Evolutionary conservation across 2,113 vertebrate species (phyloP).

Genomic region (Amazona vittata): DNA sequence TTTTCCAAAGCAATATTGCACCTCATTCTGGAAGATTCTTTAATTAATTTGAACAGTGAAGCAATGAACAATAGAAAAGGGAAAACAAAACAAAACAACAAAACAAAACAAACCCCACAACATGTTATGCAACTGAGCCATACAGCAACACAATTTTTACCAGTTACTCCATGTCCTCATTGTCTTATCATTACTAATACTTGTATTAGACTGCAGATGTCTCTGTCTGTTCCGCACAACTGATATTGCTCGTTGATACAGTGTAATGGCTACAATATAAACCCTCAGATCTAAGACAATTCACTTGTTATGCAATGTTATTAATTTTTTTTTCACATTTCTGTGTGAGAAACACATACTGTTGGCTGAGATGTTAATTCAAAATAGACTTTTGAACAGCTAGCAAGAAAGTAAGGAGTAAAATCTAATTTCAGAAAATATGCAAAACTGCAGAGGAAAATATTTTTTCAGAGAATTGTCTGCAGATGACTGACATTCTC

Average conservation of each 20-base stretch:
- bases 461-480: neutral
- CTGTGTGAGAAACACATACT: constrained; percentile 10
- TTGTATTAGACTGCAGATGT: constrained; percentile 58
- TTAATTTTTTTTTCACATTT: constrained; percentile 34
- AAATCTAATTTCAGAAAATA: constrained; percentile 33
- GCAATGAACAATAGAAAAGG: neutral
- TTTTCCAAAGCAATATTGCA: constrained; percentile 28
- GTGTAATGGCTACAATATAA: constrained; percentile 16
- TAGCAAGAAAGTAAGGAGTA: constrained; percentile 11
- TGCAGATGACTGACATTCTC: neutral
- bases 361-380: neutral
- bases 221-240: constrained; percentile 44
- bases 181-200: neutral
- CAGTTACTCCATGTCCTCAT: constrained; percentile 41
- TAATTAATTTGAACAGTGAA: constrained; percentile 65
- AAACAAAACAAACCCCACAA: neutral
- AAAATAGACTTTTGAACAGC: neutral
- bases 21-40: constrained; percentile 51
- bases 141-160: constrained; percentile 50
- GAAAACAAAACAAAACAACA: neutral
- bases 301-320: constrained; percentile 47
- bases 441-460: neutral
- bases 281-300: constrained; percentile 29
- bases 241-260: constrained; percentile 47
- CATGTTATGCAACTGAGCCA: constrained; percentile 55